Conservation (phyloP, 2,888 invertebrate genomes). For the Trileptium ribeirensis region DNA sequence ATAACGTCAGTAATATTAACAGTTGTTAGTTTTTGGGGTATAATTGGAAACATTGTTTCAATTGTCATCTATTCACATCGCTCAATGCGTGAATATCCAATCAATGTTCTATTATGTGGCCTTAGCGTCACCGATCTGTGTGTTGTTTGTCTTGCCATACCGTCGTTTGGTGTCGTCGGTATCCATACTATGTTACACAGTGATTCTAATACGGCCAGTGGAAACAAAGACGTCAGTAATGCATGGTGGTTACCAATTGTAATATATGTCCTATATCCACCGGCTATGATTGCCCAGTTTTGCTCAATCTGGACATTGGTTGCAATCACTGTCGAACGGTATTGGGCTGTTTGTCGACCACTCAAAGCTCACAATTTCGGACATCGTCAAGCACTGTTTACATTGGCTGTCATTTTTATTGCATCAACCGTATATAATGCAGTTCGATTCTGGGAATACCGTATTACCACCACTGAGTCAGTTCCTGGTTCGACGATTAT, state of each 20-base stretch:
- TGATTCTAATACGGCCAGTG: neutral
- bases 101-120: slow-evolving; percentile 7
- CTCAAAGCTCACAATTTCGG: neutral
- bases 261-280: neutral
- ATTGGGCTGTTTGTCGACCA: slow-evolving; percentile 9
- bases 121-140: slow-evolving; percentile 1
- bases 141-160: slow-evolving; percentile 6
- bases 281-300: slow-evolving; percentile 1
- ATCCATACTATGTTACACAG: neutral
- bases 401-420: neutral
- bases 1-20: neutral
- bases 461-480: neutral
- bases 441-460: slow-evolving; percentile 6
- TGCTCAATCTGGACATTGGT: slow-evolving; percentile 10
- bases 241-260: neutral
- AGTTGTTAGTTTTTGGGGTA: neutral
- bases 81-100: slow-evolving; percentile 1
- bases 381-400: neutral
- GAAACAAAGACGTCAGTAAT: neutral
- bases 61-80: neutral
- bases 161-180: slow-evolving; percentile 1
- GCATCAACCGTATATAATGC: neutral
- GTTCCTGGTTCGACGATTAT: too few relatives aligned
- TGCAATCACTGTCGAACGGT: slow-evolving; percentile 11
- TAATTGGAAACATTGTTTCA: neutral